Base-by-base conservation (phyloP, 2,888 invertebrate genomes). In the Stratiomys singularior region DNA sequence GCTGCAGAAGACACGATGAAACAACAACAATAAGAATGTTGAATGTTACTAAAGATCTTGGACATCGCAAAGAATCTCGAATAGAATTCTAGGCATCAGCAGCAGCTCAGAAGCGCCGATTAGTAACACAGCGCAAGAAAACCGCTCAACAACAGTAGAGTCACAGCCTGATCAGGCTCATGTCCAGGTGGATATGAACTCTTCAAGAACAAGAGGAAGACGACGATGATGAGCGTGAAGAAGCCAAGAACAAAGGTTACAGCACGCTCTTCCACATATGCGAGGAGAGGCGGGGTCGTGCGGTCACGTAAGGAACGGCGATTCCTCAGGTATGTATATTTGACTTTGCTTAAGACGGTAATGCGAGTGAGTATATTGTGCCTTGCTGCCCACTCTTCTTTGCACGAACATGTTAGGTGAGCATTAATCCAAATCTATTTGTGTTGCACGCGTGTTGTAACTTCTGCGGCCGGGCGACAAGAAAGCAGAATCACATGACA, bases 401-500 rank as follows among this genome's bases (percentile, higher is more conserved):
- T 37, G 3, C 37, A 5, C 37, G 37, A 3, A 23, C 52, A 9
- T 52, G 25, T 21, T 2, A 60, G 11, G 58, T 23, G 4, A 25
- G 58, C 13, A 60, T 9, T 18, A 52, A 52, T 52, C 52, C 52
- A 52, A 52, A 52, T 18, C 60, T 23, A 60, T 23, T 25, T 21
- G 60, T 60, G 64, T 30, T 27, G 64, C 47, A 71, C 52, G 71
- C 71, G 67, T 67, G 67, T 67, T 30, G 37, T 37, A 37, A 37
- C 37, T 37, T 37, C 37, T 37, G 37, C 37, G 37, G 37, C 37
- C 37, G 21, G 67, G 46, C 67, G 47, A 21, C 71, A 2, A 71
- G 71, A 52, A 67, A 74, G 21, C 37, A 74, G 74, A 74, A 44
- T 23, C 58, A 60, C 60, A 74, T 60, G 60, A 60, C 74, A 74